phyloP scores from a whole-genome alignment of 1,140 invertebrate species.

The Drosophila sucinea region DNA sequence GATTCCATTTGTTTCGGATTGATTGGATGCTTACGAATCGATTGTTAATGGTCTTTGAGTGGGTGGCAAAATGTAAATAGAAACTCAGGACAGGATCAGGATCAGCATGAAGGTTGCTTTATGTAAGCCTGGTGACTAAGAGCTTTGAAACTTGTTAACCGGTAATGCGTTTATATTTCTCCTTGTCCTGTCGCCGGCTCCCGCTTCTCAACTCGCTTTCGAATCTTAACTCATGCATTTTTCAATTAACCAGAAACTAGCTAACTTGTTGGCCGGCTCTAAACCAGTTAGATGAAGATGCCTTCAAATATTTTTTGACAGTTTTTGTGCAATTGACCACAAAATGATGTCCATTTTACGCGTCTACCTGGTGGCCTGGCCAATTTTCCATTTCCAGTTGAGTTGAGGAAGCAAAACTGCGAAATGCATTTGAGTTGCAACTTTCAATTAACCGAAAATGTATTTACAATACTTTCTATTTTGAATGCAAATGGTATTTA shows the following conservation, averaged over 20 bases:
- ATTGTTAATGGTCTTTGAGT: constrained; percentile 28
- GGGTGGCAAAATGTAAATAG: constrained; percentile 30
- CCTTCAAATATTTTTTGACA: constrained; percentile 73
- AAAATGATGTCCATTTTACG: constrained; percentile 49
- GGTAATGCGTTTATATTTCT: constrained; percentile 6
- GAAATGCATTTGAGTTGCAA: constrained; percentile 50
- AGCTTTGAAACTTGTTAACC: not conserved
- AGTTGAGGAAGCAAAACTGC: not conserved
- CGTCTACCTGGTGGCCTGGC: constrained; percentile 12
- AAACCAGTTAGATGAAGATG: constrained; percentile 59
- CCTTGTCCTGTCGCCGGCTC: not conserved
- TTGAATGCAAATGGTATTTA: constrained; percentile 71
- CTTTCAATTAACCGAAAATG: constrained; percentile 76
- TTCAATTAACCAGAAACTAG: constrained; percentile 61
- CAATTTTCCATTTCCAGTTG: not conserved
- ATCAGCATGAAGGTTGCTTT: not conserved
- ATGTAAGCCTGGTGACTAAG: constrained; percentile 24
- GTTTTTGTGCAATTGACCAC: constrained; percentile 56
- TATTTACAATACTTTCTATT: constrained; percentile 82
- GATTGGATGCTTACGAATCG: constrained; percentile 16
- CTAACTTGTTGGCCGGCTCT: not conserved
- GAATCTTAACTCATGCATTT: constrained; percentile 34
- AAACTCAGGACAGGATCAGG: constrained; percentile 35
- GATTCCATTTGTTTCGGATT: constrained; percentile 7
- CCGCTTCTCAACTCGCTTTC: not conserved